A percentile compares a stretch with the other conserved stretches of the same genome.
These are phyloP conservation scores for Embidobia sp. DNA, from an alignment of 2,888 invertebrate genomes.

Conservation along the genomic window DNA sequence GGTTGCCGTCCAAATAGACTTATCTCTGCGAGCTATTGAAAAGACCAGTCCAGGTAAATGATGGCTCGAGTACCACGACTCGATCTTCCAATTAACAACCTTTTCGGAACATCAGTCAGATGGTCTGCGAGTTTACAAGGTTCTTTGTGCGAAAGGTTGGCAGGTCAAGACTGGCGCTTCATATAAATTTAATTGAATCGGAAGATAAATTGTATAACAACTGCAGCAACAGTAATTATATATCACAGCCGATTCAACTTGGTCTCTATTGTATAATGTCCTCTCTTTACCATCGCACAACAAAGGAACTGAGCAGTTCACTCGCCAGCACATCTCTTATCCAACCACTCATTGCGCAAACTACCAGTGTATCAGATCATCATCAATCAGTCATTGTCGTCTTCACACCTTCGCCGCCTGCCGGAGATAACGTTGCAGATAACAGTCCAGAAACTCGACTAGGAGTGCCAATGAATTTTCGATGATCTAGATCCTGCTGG, in stretches of 20 bases:
- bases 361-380: slow-evolving; percentile 41
- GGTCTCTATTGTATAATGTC: slow-evolving; percentile 15
- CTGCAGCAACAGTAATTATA: slow-evolving; percentile 18
- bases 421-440: slow-evolving; percentile 4
- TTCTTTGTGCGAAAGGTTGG: neutral
- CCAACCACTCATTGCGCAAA: slow-evolving; percentile 40
- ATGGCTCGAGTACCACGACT: no score
- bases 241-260: neutral
- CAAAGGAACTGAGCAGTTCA: slow-evolving; percentile 16
- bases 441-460: neutral
- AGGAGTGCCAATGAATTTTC: slow-evolving; percentile 66
- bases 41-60: no score
- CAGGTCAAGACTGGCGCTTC: slow-evolving; percentile 7
- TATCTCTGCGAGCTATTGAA: no score
- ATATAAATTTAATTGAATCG: slow-evolving; percentile 30
- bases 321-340: slow-evolving; percentile 19
- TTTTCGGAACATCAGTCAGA: no score
- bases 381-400: slow-evolving; percentile 52
- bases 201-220: slow-evolving; percentile 16
- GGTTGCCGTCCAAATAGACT: no score
- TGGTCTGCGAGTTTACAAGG: no score
- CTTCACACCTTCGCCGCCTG: slow-evolving; percentile 10
- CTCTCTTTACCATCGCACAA: slow-evolving; percentile 10
- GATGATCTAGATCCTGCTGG: slow-evolving; percentile 75
- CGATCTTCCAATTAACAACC: no score